These are phyloP conservation scores for Sinodicranocentrus sp. DNA, from an alignment of 2,888 invertebrate species.

Conservation along the genomic window DNA sequence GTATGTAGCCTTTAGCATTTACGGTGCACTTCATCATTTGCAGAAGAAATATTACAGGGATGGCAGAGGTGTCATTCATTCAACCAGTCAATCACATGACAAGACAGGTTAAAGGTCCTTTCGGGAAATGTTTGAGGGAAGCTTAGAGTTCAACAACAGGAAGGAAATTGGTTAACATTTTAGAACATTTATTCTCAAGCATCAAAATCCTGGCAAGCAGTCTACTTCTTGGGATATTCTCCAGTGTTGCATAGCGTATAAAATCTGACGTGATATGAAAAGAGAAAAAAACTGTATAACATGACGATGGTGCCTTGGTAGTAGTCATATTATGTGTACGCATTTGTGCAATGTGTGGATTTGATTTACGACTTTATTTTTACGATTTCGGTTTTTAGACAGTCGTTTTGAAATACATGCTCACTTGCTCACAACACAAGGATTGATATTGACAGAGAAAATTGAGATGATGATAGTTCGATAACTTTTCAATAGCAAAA, in stretches of 20 bases:
- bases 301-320: neutral
- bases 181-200: neutral
- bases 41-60: slow-evolving; percentile 31
- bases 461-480: slow-evolving; percentile 20
- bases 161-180: neutral
- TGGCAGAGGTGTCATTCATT: slow-evolving; percentile 57
- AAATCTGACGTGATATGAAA: too few species aligned
- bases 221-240: neutral
- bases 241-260: neutral
- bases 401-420: neutral
- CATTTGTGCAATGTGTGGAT: too few species aligned
- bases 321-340: neutral
- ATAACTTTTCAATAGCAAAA: neutral
- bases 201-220: neutral
- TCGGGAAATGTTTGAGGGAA: slow-evolving; percentile 34
- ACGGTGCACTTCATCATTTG: slow-evolving; percentile 11
- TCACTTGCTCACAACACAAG: neutral
- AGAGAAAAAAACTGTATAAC: too few species aligned
- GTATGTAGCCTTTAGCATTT: slow-evolving; percentile 11
- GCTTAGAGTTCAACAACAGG: slow-evolving; percentile 12
- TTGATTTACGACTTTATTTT: too few species aligned
- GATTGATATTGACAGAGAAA: slow-evolving; percentile 66
- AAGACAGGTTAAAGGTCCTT: slow-evolving; percentile 59
- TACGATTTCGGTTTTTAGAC: too few species aligned
- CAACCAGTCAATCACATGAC: slow-evolving; percentile 51